Percentiles rank a stretch among this genome's conserved stretches.
phyloP scores from a whole-genome alignment of 2,797 vertebrate genomes.

The Apogon talboti region DNA sequence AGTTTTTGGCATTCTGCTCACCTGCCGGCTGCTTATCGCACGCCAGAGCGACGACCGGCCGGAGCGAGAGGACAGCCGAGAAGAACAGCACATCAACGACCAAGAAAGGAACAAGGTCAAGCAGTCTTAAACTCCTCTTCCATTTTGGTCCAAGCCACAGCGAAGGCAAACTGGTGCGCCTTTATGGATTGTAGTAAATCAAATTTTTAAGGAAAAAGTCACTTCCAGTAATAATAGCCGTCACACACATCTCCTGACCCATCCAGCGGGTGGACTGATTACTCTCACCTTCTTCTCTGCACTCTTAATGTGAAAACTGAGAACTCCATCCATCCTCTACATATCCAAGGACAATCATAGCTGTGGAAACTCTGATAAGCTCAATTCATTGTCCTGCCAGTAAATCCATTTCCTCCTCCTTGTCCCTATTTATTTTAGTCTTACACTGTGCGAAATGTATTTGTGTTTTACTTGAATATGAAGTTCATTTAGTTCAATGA shows the following conservation, averaged over 20 bases:
- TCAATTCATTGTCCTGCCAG: conserved; percentile 48
- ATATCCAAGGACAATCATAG: conserved; percentile 68
- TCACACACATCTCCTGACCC: conserved; percentile 29
- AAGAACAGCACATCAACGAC: conserved; percentile 85
- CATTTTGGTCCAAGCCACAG: conserved; percentile 34
- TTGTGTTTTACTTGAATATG: conserved; percentile 28
- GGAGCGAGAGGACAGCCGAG: conserved; percentile 84
- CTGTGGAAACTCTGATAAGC: conserved; percentile 65
- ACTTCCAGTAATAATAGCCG: conserved; percentile 62
- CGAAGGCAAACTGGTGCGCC: conserved; percentile 48
- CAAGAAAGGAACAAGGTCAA: conserved; percentile 97
- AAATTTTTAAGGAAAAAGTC: conserved; percentile 65
- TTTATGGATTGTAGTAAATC: conserved; percentile 69
- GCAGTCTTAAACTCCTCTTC: conserved; percentile 85
- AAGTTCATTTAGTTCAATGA: conserved; percentile 22
- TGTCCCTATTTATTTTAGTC: conserved; percentile 57
- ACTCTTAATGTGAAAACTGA: conserved; percentile 64
- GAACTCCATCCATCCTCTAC: conserved; percentile 55
- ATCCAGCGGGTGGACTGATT: conserved; percentile 56
- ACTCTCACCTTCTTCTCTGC: conserved; percentile 61
- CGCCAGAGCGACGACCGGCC: conserved; percentile 93
- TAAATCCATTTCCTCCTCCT: conserved; percentile 23
- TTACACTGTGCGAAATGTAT: conserved; percentile 56
- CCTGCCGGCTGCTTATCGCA: conserved; percentile 96
- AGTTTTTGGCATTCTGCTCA: conserved; percentile 98